Percentiles rank a stretch among this genome's conserved stretches.
Conservation (phyloP, 2,113 vertebrate genomes). For the Equus przewalskii region DNA sequence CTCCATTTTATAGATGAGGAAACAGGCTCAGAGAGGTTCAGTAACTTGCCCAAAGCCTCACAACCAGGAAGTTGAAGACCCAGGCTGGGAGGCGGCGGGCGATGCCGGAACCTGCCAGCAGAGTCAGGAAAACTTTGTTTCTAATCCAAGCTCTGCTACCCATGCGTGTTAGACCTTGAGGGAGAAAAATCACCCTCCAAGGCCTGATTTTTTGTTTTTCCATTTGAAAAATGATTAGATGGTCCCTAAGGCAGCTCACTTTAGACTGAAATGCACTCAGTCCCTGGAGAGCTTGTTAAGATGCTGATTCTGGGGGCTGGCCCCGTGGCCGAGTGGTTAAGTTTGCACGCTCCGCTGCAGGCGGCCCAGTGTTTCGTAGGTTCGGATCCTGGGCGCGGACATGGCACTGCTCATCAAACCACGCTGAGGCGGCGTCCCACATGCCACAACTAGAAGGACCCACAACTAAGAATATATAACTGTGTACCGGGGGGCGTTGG, state of each 20-base stretch:
- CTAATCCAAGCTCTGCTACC: neutral
- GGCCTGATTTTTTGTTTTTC: neutral
- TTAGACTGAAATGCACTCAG: neutral
- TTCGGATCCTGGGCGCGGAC: too few relatives aligned
- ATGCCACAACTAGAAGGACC: too few relatives aligned
- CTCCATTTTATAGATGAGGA: neutral
- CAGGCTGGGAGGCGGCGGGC: accelerated
- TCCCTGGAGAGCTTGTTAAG: neutral
- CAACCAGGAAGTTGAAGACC: neutral
- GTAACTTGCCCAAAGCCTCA: neutral
- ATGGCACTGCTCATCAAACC: too few relatives aligned
- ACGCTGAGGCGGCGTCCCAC: too few relatives aligned
- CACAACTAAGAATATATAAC: too few relatives aligned
- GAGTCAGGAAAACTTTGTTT: neutral
- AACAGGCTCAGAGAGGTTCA: neutral
- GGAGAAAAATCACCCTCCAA: neutral
- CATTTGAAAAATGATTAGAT: neutral
- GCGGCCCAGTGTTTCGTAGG: too few relatives aligned
- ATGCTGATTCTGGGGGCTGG: neutral
- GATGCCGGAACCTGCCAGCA: neutral
- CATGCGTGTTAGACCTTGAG: neutral
- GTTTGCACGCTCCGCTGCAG: too few relatives aligned
- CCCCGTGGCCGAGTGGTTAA: too few relatives aligned
- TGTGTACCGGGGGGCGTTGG: too few relatives aligned
- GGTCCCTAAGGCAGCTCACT: neutral